These are phyloP conservation scores for Sebastes nivosus DNA, from an alignment of 2,797 vertebrate genomes.

Conservation along the genomic window DNA sequence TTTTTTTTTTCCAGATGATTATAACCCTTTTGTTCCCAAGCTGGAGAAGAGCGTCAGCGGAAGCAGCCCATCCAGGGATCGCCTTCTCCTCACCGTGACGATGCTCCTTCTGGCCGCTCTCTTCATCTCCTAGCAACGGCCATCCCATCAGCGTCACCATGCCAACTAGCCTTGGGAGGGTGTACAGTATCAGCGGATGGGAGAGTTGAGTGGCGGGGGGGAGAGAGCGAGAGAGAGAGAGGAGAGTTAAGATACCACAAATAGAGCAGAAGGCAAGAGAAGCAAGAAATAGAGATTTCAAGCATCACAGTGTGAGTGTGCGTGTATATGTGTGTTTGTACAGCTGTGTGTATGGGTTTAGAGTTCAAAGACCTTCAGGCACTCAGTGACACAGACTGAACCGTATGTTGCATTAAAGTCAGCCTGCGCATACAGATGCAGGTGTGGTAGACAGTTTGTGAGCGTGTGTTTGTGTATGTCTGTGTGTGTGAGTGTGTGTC, in stretches of 20 bases:
- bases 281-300: slow-evolving; percentile 60
- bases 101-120: slow-evolving; percentile 89
- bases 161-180: slow-evolving; percentile 77
- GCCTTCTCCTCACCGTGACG: slow-evolving; percentile 90
- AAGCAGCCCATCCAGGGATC: slow-evolving; percentile 93
- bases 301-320: slow-evolving; percentile 33
- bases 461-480: slow-evolving; percentile 36
- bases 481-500: slow-evolving; percentile 43
- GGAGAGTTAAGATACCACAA: slow-evolving; percentile 36
- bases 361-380: slow-evolving; percentile 44
- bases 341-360: slow-evolving; percentile 28
- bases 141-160: slow-evolving; percentile 63
- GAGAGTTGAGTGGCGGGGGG: slow-evolving; percentile 15
- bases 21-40: slow-evolving; percentile 91
- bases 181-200: slow-evolving; percentile 56
- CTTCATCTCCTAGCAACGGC: slow-evolving; percentile 90
- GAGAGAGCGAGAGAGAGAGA: slow-evolving; percentile 20
- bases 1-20: slow-evolving; percentile 83
- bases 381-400: slow-evolving; percentile 58
- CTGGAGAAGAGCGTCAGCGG: slow-evolving; percentile 97
- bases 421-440: slow-evolving; percentile 50
- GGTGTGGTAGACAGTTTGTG: slow-evolving; percentile 37
- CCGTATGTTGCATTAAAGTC: slow-evolving; percentile 51
- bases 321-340: neutral
- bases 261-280: slow-evolving; percentile 47